These are phyloP conservation scores for Mesitornis unicolor DNA, from an alignment of 2,113 vertebrate genomes.

Conservation along the genomic window DNA sequence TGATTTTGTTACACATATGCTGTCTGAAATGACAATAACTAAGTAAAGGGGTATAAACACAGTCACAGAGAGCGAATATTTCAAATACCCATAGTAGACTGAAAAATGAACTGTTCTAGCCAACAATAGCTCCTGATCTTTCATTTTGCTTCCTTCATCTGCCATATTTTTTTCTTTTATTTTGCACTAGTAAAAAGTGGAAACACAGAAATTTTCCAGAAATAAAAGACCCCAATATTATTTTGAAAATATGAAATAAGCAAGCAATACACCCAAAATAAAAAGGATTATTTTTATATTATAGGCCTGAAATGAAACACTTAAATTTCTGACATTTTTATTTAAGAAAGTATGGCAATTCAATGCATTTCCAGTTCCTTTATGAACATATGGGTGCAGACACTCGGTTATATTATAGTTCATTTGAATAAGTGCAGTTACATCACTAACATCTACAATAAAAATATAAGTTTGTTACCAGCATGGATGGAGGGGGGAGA, in stretches of 20 bases:
- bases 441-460: not conserved
- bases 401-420: not conserved
- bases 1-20: not conserved
- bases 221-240: too few species aligned
- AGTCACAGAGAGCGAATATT: not conserved
- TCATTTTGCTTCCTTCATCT: not conserved
- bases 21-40: not conserved
- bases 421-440: not conserved
- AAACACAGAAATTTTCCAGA: not conserved
- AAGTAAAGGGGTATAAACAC: not conserved
- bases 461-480: too few species aligned
- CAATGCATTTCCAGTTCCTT: not conserved
- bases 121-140: not conserved
- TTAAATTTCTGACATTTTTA: not conserved
- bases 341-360: not conserved
- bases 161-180: not conserved
- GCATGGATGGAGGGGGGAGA: too few species aligned
- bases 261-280: not conserved
- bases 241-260: not conserved
- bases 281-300: not conserved
- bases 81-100: not conserved
- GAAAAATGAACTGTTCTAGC: not conserved
- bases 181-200: not conserved
- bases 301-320: not conserved
- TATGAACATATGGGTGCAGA: not conserved